A percentile compares a stretch with the other conserved stretches of the same genome.
phyloP scores from a whole-genome alignment of 1,140 invertebrate species.

The Apis dorsata region DNA sequence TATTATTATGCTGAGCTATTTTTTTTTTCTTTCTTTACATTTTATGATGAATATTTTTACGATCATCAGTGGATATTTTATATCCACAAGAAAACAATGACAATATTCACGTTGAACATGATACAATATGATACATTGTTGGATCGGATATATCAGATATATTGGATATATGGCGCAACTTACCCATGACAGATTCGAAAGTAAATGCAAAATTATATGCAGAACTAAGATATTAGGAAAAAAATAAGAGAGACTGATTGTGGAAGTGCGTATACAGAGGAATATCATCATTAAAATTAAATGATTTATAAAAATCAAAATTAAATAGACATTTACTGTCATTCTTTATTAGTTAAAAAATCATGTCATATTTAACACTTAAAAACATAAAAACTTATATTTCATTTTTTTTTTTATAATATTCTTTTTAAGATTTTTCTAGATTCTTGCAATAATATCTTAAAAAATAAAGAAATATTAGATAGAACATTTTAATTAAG shows the following conservation, averaged over 20 bases:
- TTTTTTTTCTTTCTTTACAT: background rate
- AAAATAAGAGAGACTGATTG: slow-evolving; percentile 21
- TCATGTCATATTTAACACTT: too few species aligned
- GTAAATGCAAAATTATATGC: slow-evolving; percentile 12
- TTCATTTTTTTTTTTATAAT: too few species aligned
- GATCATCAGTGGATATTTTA: slow-evolving; percentile 11
- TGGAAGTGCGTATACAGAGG: background rate
- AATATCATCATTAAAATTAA: background rate
- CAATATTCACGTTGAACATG: background rate
- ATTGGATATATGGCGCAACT: background rate
- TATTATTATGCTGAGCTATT: too few species aligned
- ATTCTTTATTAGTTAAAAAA: too few species aligned
- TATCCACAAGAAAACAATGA: background rate
- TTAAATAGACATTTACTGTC: too few species aligned
- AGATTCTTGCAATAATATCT: too few species aligned
- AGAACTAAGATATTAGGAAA: background rate
- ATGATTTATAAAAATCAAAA: too few species aligned
- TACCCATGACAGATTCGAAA: background rate
- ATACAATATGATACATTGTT: slow-evolving; percentile 14
- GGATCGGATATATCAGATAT: slow-evolving; percentile 11
- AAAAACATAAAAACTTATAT: too few species aligned
- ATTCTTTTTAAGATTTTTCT: too few species aligned
- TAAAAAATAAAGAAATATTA: too few species aligned
- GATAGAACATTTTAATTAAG: too few species aligned
- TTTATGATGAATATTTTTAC: slow-evolving; percentile 24